phyloP scores from a whole-genome alignment of 2,113 vertebrate species.

The Loxodonta africana region DNA sequence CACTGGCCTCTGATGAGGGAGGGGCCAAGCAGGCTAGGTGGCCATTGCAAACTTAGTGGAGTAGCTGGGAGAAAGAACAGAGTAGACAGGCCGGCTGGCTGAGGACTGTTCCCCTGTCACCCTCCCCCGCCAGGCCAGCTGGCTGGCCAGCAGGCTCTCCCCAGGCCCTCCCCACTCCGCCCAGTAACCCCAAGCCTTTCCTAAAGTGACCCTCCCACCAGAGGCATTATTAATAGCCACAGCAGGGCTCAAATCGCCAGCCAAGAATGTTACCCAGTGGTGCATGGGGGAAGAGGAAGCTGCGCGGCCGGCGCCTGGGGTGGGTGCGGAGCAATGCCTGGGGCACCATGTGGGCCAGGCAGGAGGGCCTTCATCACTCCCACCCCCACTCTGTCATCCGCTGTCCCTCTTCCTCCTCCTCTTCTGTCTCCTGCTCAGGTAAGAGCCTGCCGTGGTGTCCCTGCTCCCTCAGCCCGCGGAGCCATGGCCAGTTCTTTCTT shows the following conservation, averaged over 20 bases:
- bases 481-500: background rate
- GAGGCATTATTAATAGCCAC: conserved; percentile 77
- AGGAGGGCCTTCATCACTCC: conserved; percentile 57
- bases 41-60: background rate
- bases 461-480: background rate
- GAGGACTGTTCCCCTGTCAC: conserved; percentile 23
- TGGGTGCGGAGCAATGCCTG: conserved; percentile 64
- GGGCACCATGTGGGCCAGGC: conserved; percentile 86
- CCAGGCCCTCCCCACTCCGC: conserved; percentile 43
- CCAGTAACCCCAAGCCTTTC: conserved; percentile 61
- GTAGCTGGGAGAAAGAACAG: conserved; percentile 75
- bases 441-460: conserved; percentile 61
- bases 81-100: conserved; percentile 68
- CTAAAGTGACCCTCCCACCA: conserved; percentile 60
- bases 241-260: conserved; percentile 9
- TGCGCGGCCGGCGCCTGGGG: conserved; percentile 12
- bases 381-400: background rate
- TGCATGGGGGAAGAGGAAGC: conserved; percentile 81
- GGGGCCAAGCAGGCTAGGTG: background rate
- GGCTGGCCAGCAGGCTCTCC: background rate
- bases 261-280: conserved; percentile 83
- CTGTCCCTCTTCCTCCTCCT: conserved; percentile 85
- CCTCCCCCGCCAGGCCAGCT: background rate
- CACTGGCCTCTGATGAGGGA: rapidly evolving
- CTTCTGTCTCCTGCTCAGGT: conserved; percentile 88